Base-by-base conservation (phyloP, 2,797 vertebrate species). In the Anas acuta region DNA sequence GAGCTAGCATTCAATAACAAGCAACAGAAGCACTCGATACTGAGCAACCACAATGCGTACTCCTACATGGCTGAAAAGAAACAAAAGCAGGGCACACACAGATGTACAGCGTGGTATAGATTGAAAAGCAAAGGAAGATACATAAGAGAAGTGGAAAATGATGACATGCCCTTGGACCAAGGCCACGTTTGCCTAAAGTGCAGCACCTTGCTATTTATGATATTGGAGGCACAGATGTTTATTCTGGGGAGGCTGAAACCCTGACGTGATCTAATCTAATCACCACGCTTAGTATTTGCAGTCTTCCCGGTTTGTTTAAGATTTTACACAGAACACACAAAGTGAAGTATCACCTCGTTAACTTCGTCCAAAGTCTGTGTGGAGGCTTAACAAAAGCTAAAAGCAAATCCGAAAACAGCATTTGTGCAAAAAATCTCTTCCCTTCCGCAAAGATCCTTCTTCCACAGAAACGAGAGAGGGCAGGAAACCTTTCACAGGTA, bases 161-260 rank as follows among this genome's bases (percentile, higher is more conserved):
- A 88, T 58, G 49, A 60, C 53, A 93, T 57, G 77, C 79, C 45
- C 58, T 87, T 69, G 71, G 85, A 89, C 5, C 25, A 66, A 89
- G 61, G 81, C 91, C 78, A 93, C 32, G 62, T 82, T 67, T 86
- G 75, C 92, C 84, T 84, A 17, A 35, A 93, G 91, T 81, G 70
- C 71, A 94, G 79, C 51, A 88, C 53, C 74, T 95, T 83, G 77
- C 90, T 92, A 78, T 83, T 90, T 87, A 89, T 11, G 20, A 81
- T 87, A 93, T 9, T 84, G 87, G 94, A 87, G 94, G 73, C 30
- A 96, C 30, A 96, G 94, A 95, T 66, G 74, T 92, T 96, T 94
- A 92, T 66, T 74, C 78, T 73, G 53, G 41, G 71, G 41, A 96
- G 43, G 51, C 39, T 84, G 79, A 94, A 95, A 87, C 64, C 64